Conservation (phyloP, 2,888 invertebrate species). For the Frankliniella fusca region DNA sequence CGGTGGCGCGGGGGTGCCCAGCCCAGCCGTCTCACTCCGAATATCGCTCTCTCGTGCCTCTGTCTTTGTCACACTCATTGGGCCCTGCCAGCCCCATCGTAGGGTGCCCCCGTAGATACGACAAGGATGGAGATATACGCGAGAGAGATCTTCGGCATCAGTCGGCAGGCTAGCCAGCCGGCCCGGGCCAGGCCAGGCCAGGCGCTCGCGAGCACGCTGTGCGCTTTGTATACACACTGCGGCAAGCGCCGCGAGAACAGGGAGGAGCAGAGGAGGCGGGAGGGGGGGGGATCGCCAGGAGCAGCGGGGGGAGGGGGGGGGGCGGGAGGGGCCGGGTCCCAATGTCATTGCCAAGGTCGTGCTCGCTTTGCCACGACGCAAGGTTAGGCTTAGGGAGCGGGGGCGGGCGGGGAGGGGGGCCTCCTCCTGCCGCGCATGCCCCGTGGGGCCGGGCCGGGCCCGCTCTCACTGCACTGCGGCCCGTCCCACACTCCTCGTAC, state of each 20-base stretch:
- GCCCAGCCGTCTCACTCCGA: no score
- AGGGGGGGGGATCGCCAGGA: background rate
- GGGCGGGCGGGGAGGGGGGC: background rate
- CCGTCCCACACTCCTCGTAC: background rate
- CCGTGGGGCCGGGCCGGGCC: background rate
- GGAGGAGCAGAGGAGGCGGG: background rate
- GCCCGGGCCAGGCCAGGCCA: no score
- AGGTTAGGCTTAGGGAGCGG: background rate
- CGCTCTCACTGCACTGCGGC: background rate
- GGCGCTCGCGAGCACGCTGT: conserved; percentile 13
- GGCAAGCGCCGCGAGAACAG: background rate
- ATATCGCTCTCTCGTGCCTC: no score
- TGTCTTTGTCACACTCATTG: no score
- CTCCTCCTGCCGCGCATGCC: background rate
- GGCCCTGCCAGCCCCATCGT: no score
- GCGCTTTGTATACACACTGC: background rate
- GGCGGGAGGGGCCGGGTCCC: conserved; percentile 29
- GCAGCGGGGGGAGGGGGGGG: background rate
- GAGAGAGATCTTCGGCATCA: no score
- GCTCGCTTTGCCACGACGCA: conserved; percentile 27
- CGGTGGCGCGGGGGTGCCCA: no score
- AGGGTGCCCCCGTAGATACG: no score
- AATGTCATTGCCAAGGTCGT: conserved; percentile 39
- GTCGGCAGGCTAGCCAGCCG: background rate
- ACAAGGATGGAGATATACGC: no score